Base-by-base conservation (phyloP, 2,888 invertebrate species). In the Diaprepes abbreviatus region DNA sequence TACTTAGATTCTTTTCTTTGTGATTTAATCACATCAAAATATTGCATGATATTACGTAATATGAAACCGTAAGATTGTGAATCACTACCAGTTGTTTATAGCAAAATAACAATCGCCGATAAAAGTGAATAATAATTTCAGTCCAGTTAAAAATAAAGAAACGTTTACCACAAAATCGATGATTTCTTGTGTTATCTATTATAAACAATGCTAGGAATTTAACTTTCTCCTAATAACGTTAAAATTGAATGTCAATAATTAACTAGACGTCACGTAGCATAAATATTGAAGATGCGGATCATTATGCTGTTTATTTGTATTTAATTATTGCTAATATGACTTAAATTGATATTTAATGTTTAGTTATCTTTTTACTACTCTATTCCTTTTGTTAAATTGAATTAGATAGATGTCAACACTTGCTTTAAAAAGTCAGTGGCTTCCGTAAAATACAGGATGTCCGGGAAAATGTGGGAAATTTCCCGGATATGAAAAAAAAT, bases 191-290 rank as follows among this genome's bases (percentile, higher is more conserved):
- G 21, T 45, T 45, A 45, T 45, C 45, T 45, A 45, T 45, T 45
- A 21, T 24, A 45, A 45, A 24, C 24, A 45, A 12, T 45, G 24
- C 24, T 21, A 12, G 45, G 45, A 45, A 45, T 45, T 38, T 45
- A 1, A 45, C 12, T 45, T 45, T 45, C 12, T 12, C 7, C 45
- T 45, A 21, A 45, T 45, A 21, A 45, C 10, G 3, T 3, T n/a
- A 19, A 45, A 45, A 45, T 45, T 45, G 35, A 9, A 9, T n/a
- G n/a, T 10, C 35, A 3, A n/a, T 35, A 35, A 35, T 35, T 35
- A 12, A 45, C 12, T 21, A 2, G 19, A 21, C n/a, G n/a, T 10
- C 19, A 21, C 21, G 21, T 21, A 45, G 17, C 21, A 21, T n/a
- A 38, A 38, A 38, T 38, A 38, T 14, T 14, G 6, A 38, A 38